phyloP scores from a whole-genome alignment of 2,888 invertebrate species.

The Philaethria dido region DNA sequence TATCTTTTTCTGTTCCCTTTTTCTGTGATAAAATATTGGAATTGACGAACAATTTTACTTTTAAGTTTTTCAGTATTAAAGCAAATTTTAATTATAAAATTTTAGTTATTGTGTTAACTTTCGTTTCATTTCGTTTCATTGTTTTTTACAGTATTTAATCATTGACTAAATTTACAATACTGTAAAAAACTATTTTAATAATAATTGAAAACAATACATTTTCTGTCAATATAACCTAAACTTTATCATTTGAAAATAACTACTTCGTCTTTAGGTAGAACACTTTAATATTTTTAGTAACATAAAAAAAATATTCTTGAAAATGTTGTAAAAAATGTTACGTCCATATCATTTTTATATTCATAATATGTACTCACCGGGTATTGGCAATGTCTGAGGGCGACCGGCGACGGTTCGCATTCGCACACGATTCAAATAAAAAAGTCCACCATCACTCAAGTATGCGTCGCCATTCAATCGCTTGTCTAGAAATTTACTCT shows the following conservation, averaged over 20 bases:
- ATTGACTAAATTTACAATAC: too few species aligned
- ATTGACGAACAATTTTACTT: background rate
- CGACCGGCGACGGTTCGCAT: constrained; percentile 57
- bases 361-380: constrained; percentile 4
- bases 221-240: background rate
- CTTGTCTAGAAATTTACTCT: constrained; percentile 75
- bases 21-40: background rate
- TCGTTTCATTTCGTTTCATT: background rate
- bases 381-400: constrained; percentile 22
- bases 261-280: too few species aligned
- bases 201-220: too few species aligned
- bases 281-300: background rate
- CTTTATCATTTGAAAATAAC: too few species aligned
- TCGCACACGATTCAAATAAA: constrained; percentile 84
- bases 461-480: constrained; percentile 81
- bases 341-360: background rate
- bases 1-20: background rate
- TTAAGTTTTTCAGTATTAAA: background rate
- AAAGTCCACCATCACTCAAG: constrained; percentile 83
- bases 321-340: background rate
- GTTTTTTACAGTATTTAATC: too few species aligned
- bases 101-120: background rate
- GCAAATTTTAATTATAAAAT: background rate
- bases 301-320: background rate
- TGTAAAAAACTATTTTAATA: too few species aligned